Percentiles rank a stretch among this genome's conserved stretches.
Evolutionary conservation across 2,888 invertebrate species (phyloP).

Genomic region (Lasius fuliginosus): DNA sequence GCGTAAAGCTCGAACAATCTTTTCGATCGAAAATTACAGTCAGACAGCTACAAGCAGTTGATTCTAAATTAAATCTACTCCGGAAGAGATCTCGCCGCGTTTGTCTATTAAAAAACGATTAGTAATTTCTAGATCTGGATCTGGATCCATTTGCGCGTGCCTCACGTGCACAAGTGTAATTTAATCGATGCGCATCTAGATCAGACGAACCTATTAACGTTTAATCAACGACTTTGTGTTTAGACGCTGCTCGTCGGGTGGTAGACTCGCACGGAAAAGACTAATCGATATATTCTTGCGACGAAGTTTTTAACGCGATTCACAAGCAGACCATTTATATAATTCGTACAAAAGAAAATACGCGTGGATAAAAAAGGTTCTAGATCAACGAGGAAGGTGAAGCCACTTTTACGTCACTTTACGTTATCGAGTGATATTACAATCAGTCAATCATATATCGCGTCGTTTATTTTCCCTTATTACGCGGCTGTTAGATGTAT

Average conservation of each 20-base stretch:
- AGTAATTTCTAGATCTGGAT: background rate
- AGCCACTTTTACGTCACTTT: background rate
- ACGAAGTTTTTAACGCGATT: constrained; percentile 7
- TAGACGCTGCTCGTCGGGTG: background rate
- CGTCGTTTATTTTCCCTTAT: background rate
- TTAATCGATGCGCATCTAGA: constrained; percentile 18
- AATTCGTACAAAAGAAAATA: constrained; percentile 7
- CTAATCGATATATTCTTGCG: constrained; percentile 27
- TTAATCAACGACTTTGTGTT: background rate
- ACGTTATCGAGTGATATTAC: background rate
- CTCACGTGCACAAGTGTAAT: constrained; percentile 9
- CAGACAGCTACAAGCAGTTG: background rate
- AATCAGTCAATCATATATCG: constrained; percentile 5
- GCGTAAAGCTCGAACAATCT: background rate
- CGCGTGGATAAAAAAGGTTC: background rate
- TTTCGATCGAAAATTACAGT: background rate
- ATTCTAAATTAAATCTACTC: background rate
- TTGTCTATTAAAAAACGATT: background rate
- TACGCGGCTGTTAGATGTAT: background rate
- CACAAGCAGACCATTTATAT: background rate
- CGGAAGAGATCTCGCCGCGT: background rate
- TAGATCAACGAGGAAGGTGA: background rate
- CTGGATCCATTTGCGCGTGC: background rate
- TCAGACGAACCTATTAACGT: constrained; percentile 15
- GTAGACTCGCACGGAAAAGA: background rate